Evolutionary conservation across 53 echinoderm and acorn worm genomes (phyloP), one percentile per base, ranked within the genome.

Genomic region (Patiria pectinifera): DNA sequence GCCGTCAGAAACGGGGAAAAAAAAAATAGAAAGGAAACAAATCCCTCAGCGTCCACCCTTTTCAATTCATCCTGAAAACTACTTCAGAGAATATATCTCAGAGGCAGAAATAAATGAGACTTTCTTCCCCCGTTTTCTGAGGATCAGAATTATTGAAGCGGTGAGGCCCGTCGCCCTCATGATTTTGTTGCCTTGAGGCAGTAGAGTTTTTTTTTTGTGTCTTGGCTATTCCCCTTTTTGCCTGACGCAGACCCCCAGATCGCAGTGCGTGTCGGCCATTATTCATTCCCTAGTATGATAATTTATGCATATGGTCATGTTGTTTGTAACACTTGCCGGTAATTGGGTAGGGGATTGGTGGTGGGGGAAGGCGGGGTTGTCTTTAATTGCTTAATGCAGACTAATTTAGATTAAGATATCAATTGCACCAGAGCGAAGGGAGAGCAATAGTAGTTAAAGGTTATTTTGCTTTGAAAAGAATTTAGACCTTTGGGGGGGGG

Each of bases 81-180:
- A 79, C 80, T n/a, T 45, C 5, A 45, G 80, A 79, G 15, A 60
- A 59, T 83, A 59, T 59, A 58, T 83, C 83, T 83, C 59, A 6
- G 23, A 83, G 83, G 83, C 83, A 83, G 24, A 25, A 83, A 83
- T 83, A 83, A 83, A 83, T 83, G 83, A 83, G 83, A 83, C 0
- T 22, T 83, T 59, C 19, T 11, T 46, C 5, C 19, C 22, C 11
- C 10, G 74, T 11, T 45, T 11, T 79, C 48, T 0, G 16, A 46
- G 44, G 11, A 76, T 4, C 76, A 11, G 47, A 79, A 79, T 79
- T 79, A 46, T 45, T 46, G 74, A 74, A 24, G 74, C 74, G 10
- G 24, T 21, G 6, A 2, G 24, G 74, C 22, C 21, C 21, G 22
- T 74, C 24, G 0, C 74, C 74, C 24, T 74, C 35, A 4, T 16